Evolutionary conservation across 2,797 vertebrate species (phyloP).

Genomic region (Podargus strigoides): DNA sequence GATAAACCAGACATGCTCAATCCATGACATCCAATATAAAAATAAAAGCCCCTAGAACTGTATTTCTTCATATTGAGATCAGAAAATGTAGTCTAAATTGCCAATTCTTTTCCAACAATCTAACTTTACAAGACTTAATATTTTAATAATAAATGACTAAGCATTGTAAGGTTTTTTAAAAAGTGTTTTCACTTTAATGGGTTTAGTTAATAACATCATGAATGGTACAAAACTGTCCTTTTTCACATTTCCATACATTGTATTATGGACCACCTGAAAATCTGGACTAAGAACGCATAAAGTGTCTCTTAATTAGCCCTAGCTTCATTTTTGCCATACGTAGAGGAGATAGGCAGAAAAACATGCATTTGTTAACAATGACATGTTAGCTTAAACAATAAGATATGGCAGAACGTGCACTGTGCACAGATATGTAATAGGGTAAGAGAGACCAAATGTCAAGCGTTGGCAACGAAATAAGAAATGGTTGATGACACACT

Average conservation of each 20-base stretch:
- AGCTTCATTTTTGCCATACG: slow-evolving; percentile 63
- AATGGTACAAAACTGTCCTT: slow-evolving; percentile 80
- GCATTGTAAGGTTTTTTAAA: slow-evolving; percentile 71
- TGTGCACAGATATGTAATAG: slow-evolving; percentile 30
- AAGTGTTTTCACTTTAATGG: slow-evolving; percentile 80
- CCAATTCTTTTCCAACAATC: not conserved
- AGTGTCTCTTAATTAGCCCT: slow-evolving; percentile 69
- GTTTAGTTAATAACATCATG: slow-evolving; percentile 80
- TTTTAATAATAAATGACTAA: slow-evolving; percentile 59
- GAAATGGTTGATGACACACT: slow-evolving; percentile 42
- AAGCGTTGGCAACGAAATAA: slow-evolving; percentile 36
- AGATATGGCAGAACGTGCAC: slow-evolving; percentile 54
- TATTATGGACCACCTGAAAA: slow-evolving; percentile 75
- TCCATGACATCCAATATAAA: not conserved
- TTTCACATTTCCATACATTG: slow-evolving; percentile 80
- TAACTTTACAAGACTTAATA: not conserved
- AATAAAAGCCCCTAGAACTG: not conserved
- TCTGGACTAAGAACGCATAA: slow-evolving; percentile 72
- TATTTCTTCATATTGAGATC: not conserved
- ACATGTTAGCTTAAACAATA: slow-evolving; percentile 61
- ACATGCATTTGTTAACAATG: slow-evolving; percentile 72
- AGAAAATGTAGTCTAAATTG: not conserved
- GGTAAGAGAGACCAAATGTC: slow-evolving; percentile 29
- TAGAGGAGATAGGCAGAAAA: slow-evolving; percentile 61
- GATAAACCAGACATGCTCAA: not conserved